Evolutionary conservation across 2,888 invertebrate genomes (phyloP).

Genomic region (Cabera pusaria): DNA sequence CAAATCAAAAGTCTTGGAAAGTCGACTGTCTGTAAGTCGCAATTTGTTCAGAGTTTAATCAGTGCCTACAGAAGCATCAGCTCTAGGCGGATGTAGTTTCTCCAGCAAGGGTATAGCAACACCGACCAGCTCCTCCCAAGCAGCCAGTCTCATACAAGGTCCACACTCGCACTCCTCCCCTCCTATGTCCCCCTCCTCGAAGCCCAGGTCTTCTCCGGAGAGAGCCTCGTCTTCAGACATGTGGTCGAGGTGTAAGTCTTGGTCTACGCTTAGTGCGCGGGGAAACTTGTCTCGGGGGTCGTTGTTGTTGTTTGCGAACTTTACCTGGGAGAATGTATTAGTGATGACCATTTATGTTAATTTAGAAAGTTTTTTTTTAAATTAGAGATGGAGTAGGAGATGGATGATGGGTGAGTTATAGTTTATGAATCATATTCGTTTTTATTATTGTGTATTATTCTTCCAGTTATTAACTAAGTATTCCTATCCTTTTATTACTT

Average conservation of each 20-base stretch:
- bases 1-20: too few species aligned
- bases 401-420: too few species aligned
- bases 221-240: conserved; percentile 45
- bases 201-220: conserved; percentile 67
- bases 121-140: conserved; percentile 90
- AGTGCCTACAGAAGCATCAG: conserved; percentile 71
- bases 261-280: conserved; percentile 51
- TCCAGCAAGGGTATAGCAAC: conserved; percentile 90
- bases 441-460: too few species aligned
- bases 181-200: conserved; percentile 62
- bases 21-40: too few species aligned
- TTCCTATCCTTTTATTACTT: too few species aligned
- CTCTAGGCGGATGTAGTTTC: conserved; percentile 74
- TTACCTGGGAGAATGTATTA: conserved; percentile 53
- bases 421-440: too few species aligned
- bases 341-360: too few species aligned
- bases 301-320: conserved; percentile 61
- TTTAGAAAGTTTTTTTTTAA: too few species aligned
- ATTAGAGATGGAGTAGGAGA: too few species aligned
- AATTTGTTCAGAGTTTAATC: too few species aligned
- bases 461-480: too few species aligned
- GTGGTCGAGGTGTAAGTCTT: conserved; percentile 41
- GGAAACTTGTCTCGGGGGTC: conserved; percentile 33
- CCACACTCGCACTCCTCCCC: conserved; percentile 63
- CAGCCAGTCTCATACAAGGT: conserved; percentile 62